Evolutionary conservation across 2,888 invertebrate genomes (phyloP).

Genomic region (Sycophila texana): DNA sequence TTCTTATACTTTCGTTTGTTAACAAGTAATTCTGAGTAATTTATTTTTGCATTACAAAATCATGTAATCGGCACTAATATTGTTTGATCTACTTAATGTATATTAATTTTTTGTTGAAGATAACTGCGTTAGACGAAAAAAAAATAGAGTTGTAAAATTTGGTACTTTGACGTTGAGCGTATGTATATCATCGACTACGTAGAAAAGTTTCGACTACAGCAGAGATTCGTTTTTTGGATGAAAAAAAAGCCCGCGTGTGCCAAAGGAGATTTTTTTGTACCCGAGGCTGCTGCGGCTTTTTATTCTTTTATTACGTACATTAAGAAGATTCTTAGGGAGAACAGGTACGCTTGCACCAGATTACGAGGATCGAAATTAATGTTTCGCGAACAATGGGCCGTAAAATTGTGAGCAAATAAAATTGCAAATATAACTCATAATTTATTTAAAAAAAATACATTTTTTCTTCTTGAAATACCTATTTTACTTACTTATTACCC

Average conservation of each 20-base stretch:
- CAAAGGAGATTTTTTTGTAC: slow-evolving; percentile 36
- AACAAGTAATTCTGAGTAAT: background rate
- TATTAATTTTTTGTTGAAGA: background rate
- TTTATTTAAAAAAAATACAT: slow-evolving; percentile 64
- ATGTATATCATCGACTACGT: slow-evolving; percentile 12
- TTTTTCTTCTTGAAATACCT: background rate
- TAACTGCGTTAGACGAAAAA: slow-evolving; percentile 10
- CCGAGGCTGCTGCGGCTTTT: slow-evolving; percentile 43
- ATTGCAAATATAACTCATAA: slow-evolving; percentile 68
- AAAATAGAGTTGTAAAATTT: slow-evolving; percentile 32
- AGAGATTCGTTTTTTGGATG: slow-evolving; percentile 18
- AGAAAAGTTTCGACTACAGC: slow-evolving; percentile 6
- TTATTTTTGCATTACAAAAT: background rate
- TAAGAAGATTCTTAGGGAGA: background rate
- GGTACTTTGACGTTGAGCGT: slow-evolving; percentile 26
- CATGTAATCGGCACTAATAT: background rate
- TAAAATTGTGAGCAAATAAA: slow-evolving; percentile 63
- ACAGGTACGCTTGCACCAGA: slow-evolving; percentile 31
- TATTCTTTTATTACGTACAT: slow-evolving; percentile 32
- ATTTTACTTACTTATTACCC: background rate
- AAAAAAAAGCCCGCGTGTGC: slow-evolving; percentile 15
- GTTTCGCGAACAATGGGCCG: slow-evolving; percentile 57
- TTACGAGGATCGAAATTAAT: slow-evolving; percentile 44
- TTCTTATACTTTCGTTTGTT: slow-evolving; percentile 24
- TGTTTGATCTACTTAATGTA: slow-evolving; percentile 12